A percentile compares a stretch with the other conserved stretches of the same genome.
Evolutionary conservation across 1,140 invertebrate species (phyloP).

Genomic region (Gryllus bimaculatus): DNA sequence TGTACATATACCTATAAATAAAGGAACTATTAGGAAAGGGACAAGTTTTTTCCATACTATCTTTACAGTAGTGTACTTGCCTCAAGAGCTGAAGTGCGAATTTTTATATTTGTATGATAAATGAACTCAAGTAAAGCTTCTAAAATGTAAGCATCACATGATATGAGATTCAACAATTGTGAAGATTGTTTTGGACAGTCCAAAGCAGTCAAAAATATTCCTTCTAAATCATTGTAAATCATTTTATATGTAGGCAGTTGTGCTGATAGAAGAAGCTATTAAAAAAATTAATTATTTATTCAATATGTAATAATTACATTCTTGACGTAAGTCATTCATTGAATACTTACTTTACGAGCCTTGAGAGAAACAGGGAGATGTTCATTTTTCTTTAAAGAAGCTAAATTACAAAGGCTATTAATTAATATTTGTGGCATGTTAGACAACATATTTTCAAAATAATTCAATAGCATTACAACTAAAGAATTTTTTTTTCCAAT

Average conservation of each 20-base stretch:
- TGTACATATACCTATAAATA: background rate
- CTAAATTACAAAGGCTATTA: conserved; percentile 48
- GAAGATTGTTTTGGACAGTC: conserved; percentile 33
- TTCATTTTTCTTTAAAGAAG: conserved; percentile 85
- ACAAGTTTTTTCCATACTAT: background rate
- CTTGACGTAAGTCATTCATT: background rate
- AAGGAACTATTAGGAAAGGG: background rate
- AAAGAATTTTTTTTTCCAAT: background rate
- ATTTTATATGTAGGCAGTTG: conserved; percentile 96
- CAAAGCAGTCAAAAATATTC: conserved; percentile 44
- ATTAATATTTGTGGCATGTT: background rate
- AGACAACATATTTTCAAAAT: background rate
- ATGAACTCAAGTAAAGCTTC: conserved; percentile 98
- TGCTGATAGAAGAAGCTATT: conserved; percentile 84
- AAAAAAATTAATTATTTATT: conserved; percentile 9
- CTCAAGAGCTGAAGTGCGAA: conserved; percentile 88
- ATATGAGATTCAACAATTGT: conserved; percentile 94
- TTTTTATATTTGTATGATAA: conserved; percentile 82
- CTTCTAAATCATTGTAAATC: conserved; percentile 96
- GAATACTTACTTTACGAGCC: conserved; percentile 59
- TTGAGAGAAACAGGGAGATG: conserved; percentile 89
- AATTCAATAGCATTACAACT: background rate
- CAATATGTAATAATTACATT: conserved; percentile 27
- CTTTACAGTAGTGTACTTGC: conserved; percentile 29
- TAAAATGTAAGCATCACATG: conserved; percentile 95